Percentiles rank a stretch among this genome's conserved stretches.
phyloP scores from a whole-genome alignment of 1,140 invertebrate species.

The Cotesia chilonis region DNA sequence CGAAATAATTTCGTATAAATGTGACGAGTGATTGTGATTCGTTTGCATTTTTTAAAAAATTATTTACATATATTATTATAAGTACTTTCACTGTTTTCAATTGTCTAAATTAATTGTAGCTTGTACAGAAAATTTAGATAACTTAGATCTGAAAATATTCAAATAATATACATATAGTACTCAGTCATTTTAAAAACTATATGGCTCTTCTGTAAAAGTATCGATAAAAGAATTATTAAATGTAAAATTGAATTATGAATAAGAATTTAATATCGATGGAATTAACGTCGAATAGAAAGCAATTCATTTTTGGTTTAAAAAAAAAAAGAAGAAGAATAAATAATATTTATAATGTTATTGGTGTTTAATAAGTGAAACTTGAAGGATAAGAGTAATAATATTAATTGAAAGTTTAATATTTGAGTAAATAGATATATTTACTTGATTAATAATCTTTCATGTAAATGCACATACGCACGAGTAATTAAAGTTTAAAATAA shows the following conservation, averaged over 20 bases:
- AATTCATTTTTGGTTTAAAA: too few relatives aligned
- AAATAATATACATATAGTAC: slow-evolving; percentile 14
- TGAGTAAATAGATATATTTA: too few relatives aligned
- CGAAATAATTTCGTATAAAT: background rate
- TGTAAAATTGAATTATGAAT: slow-evolving; percentile 3
- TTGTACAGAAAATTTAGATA: background rate
- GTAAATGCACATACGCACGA: too few relatives aligned
- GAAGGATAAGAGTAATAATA: too few relatives aligned
- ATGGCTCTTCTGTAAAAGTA: background rate
- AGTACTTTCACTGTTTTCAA: background rate
- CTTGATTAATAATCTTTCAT: too few relatives aligned
- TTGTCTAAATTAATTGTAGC: background rate
- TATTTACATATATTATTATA: background rate
- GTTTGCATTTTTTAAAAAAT: background rate
- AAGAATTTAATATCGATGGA: too few relatives aligned
- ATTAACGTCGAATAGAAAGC: too few relatives aligned
- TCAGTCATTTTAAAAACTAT: slow-evolving; percentile 13
- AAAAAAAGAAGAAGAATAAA: too few relatives aligned
- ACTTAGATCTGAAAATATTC: background rate
- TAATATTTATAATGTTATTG: too few relatives aligned
- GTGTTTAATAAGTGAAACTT: too few relatives aligned
- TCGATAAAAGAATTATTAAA: slow-evolving; percentile 2
- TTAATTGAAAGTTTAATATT: too few relatives aligned
- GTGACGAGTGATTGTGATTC: slow-evolving; percentile 10
- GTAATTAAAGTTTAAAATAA: too few relatives aligned